These are phyloP conservation scores for Metallyticus violacea DNA, from an alignment of 2,888 invertebrate genomes.

Conservation along the genomic window DNA sequence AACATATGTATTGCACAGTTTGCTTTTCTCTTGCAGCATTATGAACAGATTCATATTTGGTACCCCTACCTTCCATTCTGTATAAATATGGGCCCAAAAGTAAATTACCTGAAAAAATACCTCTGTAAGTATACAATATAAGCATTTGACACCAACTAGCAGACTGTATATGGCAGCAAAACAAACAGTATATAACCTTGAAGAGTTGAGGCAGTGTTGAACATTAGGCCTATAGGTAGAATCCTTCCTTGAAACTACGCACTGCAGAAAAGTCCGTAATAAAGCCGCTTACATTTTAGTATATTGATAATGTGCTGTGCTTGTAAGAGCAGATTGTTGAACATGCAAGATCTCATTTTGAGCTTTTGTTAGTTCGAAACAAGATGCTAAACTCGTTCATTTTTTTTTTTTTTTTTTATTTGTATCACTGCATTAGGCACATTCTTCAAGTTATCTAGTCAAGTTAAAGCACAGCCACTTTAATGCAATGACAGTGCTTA, in stretches of 20 bases:
- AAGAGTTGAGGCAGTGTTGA: too few relatives aligned
- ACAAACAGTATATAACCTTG: too few relatives aligned
- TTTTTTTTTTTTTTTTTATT: too few relatives aligned
- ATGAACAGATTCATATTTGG: background rate
- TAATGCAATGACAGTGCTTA: background rate
- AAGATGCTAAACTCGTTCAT: background rate
- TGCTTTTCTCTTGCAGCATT: too few relatives aligned
- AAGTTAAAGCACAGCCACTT: background rate
- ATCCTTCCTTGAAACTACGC: too few relatives aligned
- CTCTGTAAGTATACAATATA: background rate
- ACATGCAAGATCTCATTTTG: background rate
- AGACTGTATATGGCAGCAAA: background rate
- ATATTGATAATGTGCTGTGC: background rate
- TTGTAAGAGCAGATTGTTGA: background rate
- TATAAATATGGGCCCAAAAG: background rate
- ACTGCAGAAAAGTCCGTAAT: too few relatives aligned
- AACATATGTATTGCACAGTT: too few relatives aligned
- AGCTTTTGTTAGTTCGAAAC: background rate
- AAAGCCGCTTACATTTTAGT: background rate
- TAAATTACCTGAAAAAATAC: background rate
- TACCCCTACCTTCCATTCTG: background rate
- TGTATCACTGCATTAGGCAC: too few relatives aligned
- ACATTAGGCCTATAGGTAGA: too few relatives aligned
- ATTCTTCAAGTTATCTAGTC: background rate
- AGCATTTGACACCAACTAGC: background rate